Conservation (phyloP, 1,140 invertebrate genomes). For the Scaptomyza montana region DNA sequence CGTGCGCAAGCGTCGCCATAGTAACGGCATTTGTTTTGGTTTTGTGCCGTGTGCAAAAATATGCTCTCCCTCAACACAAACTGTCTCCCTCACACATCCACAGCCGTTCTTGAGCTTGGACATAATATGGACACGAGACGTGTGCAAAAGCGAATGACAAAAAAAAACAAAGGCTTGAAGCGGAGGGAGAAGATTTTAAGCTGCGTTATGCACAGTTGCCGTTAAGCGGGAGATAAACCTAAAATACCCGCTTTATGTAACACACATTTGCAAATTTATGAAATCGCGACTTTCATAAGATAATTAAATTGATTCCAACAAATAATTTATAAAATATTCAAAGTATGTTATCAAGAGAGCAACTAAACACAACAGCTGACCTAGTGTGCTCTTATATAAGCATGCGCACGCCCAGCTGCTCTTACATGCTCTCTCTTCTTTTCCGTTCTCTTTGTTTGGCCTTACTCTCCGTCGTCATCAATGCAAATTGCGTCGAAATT, state of each 20-base stretch:
- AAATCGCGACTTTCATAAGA: conserved; percentile 19
- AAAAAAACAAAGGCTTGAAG: conserved; percentile 39
- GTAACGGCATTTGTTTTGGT: conserved; percentile 75
- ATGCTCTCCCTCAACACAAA: conserved; percentile 4
- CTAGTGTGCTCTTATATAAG: conserved; percentile 19
- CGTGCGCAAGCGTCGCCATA: conserved; percentile 70
- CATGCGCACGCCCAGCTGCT: conserved; percentile 42
- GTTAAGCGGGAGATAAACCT: conserved; percentile 30
- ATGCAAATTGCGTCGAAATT: conserved; percentile 66
- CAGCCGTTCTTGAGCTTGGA: conserved; percentile 11
- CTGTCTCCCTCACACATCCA: conserved; percentile 16
- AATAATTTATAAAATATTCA: conserved; percentile 33
- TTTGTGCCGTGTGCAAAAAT: conserved; percentile 73
- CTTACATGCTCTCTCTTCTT: conserved; percentile 18
- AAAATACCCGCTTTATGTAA: conserved; percentile 39
- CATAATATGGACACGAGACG: conserved; percentile 19
- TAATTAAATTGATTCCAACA: conserved; percentile 25
- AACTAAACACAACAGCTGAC: conserved; percentile 1
- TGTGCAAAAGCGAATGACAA: conserved; percentile 58
- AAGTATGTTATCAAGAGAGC: conserved; percentile 34
- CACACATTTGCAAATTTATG: conserved; percentile 44
- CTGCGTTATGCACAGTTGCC: conserved; percentile 4
- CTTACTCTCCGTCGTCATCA: conserved; percentile 19
- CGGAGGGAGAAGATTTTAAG: neutral
- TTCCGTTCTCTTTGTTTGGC: conserved; percentile 29